phyloP scores from a whole-genome alignment of 2,113 vertebrate species.

The human region GRCh38 chr1:47716001-47716500 shows the following conservation, averaged over 20 bases:
- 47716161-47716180: background rate
- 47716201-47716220: background rate
- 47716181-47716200: background rate
- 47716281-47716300: background rate
- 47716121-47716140: background rate
- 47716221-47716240: background rate
- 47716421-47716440: background rate
- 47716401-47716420: background rate
- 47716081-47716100: slow-evolving; percentile 33
- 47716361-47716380: background rate
- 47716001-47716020: slow-evolving; percentile 65
- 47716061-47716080: slow-evolving; percentile 41
- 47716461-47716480: background rate
- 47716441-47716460: background rate
- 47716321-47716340: background rate
- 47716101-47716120: background rate
- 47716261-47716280: background rate
- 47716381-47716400: background rate
- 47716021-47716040: slow-evolving; percentile 56
- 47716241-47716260: background rate
- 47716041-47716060: slow-evolving; percentile 46
- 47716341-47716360: background rate
- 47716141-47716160: background rate
- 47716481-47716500: background rate
- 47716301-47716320: background rate